These are phyloP conservation scores for Planiliza haematocheilus DNA, from an alignment of 2,113 vertebrate genomes.

Conservation along the genomic window DNA sequence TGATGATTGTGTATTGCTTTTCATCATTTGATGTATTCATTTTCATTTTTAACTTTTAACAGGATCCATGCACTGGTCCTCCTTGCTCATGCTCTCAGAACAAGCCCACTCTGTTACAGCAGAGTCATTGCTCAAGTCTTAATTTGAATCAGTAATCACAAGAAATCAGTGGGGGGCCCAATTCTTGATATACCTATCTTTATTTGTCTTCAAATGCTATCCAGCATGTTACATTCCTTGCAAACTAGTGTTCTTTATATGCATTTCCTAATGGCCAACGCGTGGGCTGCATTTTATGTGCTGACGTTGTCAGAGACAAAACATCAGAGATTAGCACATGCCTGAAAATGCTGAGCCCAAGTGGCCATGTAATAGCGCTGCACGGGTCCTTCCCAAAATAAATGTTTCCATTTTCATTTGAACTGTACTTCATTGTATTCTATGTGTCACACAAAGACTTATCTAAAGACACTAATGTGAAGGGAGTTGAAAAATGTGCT, in stretches of 20 bases:
- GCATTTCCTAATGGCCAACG: constrained; percentile 18
- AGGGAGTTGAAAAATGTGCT: neutral
- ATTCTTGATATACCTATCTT: neutral
- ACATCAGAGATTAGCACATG: neutral
- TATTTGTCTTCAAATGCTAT: constrained; percentile 2
- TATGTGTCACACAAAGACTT: neutral
- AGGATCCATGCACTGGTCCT: neutral
- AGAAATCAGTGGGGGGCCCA: too few species aligned
- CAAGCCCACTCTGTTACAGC: neutral
- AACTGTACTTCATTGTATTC: neutral
- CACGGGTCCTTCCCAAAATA: constrained; percentile 10
- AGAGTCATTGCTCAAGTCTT: neutral
- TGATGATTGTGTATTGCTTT: constrained; percentile 3
- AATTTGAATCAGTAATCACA: constrained; percentile 5
- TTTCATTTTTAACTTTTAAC: constrained; percentile 1
- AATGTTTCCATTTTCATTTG: neutral
- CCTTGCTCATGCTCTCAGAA: neutral
- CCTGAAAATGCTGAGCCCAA: constrained; percentile 13
- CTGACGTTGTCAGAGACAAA: constrained; percentile 5
- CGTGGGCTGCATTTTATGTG: neutral
- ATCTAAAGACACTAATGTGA: constrained; percentile 3
- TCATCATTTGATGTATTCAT: constrained; percentile 3
- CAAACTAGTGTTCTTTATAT: neutral
- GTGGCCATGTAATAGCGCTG: neutral
- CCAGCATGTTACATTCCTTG: neutral